phyloP scores from a whole-genome alignment of 2,797 vertebrate genomes.

The Falco rusticolus region DNA sequence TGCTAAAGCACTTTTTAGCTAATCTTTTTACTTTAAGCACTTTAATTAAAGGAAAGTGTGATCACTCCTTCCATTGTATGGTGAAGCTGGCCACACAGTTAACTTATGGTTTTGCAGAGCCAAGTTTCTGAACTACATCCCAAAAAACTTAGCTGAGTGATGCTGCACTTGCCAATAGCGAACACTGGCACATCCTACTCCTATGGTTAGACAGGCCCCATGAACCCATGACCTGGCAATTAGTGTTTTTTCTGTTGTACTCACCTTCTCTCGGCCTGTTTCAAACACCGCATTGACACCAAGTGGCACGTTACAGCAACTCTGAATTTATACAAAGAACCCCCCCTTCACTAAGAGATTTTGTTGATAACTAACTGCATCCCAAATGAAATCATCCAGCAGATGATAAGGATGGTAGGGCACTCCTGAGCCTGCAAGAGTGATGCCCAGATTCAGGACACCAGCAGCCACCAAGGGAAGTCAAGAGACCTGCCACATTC shows the following conservation, averaged over 20 bases:
- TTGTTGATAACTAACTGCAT: background rate
- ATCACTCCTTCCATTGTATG: constrained; percentile 12
- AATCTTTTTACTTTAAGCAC: background rate
- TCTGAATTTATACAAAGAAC: background rate
- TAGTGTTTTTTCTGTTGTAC: background rate
- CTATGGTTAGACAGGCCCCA: background rate
- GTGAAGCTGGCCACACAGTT: background rate
- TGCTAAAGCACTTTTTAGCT: background rate
- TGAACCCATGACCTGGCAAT: background rate
- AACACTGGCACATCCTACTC: background rate
- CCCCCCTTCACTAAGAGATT: background rate
- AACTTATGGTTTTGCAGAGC: constrained; percentile 48
- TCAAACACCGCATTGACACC: background rate
- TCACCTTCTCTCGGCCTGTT: background rate
- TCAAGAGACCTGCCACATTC: background rate
- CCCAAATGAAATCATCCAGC: background rate
- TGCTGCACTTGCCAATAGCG: background rate
- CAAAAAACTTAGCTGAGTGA: constrained; percentile 6
- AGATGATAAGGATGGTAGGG: accelerated
- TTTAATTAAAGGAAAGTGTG: constrained; percentile 1
- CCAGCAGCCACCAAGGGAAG: accelerated
- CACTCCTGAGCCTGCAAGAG: background rate
- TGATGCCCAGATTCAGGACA: background rate
- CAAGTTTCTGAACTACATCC: constrained; percentile 45
- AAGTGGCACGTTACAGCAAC: background rate